These are phyloP conservation scores for Furcula furcula DNA, from an alignment of 2,888 invertebrate genomes.

Conservation along the genomic window DNA sequence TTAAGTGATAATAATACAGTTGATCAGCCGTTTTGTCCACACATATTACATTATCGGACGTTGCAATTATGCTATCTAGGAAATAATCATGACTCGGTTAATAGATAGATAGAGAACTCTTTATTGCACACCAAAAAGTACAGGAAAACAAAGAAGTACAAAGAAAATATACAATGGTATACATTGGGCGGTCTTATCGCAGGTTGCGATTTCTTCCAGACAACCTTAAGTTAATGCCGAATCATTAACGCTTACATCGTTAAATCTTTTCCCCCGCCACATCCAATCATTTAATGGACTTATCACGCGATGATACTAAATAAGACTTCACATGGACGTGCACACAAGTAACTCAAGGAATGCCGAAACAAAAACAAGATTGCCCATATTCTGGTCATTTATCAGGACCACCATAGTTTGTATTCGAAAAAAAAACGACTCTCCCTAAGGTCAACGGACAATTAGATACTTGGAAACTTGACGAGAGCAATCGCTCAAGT, in stretches of 20 bases:
- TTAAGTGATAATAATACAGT: too few species aligned
- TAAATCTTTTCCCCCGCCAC: neutral
- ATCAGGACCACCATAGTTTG: constrained; percentile 44
- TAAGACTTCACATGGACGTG: constrained; percentile 28
- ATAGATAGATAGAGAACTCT: too few species aligned
- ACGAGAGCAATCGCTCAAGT: constrained; percentile 48
- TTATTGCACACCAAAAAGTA: too few species aligned
- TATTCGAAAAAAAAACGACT: constrained; percentile 32
- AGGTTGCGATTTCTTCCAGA: too few species aligned
- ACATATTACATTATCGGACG: too few species aligned
- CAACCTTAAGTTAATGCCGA: too few species aligned
- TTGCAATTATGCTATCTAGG: neutral
- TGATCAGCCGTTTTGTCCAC: too few species aligned
- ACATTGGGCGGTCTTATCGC: too few species aligned
- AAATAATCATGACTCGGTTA: too few species aligned
- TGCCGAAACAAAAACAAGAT: constrained; percentile 35
- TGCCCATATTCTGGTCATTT: constrained; percentile 44
- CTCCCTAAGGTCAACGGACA: constrained; percentile 55
- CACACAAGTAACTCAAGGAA: constrained; percentile 32
- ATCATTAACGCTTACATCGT: neutral
- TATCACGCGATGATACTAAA: constrained; percentile 27
- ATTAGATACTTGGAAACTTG: constrained; percentile 47
- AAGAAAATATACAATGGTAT: too few species aligned
- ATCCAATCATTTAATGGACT: constrained; percentile 12
- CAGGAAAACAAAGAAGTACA: too few species aligned